Evolutionary conservation across 2,797 vertebrate species (phyloP), one percentile per base, ranked within the genome.

Genomic region (Yasuhikotakia modesta): DNA sequence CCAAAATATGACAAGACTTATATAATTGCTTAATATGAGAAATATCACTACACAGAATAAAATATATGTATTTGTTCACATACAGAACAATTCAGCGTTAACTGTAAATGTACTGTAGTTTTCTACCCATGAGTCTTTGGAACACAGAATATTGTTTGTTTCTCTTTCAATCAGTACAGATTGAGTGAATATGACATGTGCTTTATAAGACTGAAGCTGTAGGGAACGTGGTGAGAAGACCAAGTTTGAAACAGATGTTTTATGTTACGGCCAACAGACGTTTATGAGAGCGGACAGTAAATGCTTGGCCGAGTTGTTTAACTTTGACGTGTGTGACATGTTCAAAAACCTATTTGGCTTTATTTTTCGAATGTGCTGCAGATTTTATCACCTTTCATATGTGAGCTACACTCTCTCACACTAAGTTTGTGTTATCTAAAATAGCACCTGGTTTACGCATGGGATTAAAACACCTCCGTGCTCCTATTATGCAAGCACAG

Each of bases 241-340:
- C 75, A 57, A 67, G 79, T 63, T n/a, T 65, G 17, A 75, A 77
- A 74, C 83, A 85, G 83, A 79, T 85, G 83, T 79, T 87, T 78
- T 60, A 71, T 35, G 78, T 85, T 81, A 85, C 13, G 76, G 46
- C 48, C 30, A 27, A 12, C 71, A 67, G 76, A 85, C 67, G 77
- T 83, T 86, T 78, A 82, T 83, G 77, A 80, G 78, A 79, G 72
- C 67, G 73, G 80, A 84, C 78, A 80, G 79, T 67, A 63, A 86
- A 84, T 78, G 64, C 79, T 75, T 64, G 79, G 83, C 75, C 73
- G 61, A 79, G 70, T 74, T 73, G 52, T 82, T 85, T 71, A 77
- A 82, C 60, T 83, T 85, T 68, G 84, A 70, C 45, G 57, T 79
- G 60, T 83, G 74, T 83, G 83, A 85, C 73, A 78, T 16, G 55